Conservation (phyloP, 1,140 invertebrate genomes). For the Papilio helenus region DNA sequence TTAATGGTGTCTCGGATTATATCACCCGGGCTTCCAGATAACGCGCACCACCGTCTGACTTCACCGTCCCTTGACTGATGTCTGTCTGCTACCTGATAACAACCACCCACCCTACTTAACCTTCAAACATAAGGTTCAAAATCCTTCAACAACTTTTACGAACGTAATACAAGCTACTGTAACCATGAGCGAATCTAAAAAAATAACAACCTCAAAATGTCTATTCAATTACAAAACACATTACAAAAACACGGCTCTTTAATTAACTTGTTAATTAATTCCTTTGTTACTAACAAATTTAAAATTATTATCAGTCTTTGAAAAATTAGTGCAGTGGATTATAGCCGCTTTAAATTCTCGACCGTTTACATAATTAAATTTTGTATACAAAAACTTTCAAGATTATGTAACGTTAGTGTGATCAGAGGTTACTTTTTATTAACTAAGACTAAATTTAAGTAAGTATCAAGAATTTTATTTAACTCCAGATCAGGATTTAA, state of each 20-base stretch:
- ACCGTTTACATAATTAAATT: slow-evolving; percentile 14
- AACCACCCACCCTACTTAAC: slow-evolving; percentile 46
- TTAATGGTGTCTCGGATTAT: slow-evolving; percentile 79
- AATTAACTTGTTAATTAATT: slow-evolving; percentile 39
- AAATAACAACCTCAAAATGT: slow-evolving; percentile 23
- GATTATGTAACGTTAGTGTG: background rate
- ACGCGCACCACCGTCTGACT: slow-evolving; percentile 63
- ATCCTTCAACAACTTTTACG: slow-evolving; percentile 35
- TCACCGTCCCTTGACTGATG: slow-evolving; percentile 67
- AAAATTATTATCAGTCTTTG: slow-evolving; percentile 29
- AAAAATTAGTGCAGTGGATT: slow-evolving; percentile 18
- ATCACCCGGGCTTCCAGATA: slow-evolving; percentile 65
- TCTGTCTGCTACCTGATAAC: slow-evolving; percentile 67
- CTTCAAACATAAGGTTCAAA: slow-evolving; percentile 49
- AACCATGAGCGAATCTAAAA: slow-evolving; percentile 27
- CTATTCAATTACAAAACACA: slow-evolving; percentile 30
- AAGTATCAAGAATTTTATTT: no score
- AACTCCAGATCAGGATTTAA: no score
- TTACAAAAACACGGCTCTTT: slow-evolving; percentile 35
- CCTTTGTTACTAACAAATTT: slow-evolving; percentile 31
- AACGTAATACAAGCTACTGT: slow-evolving; percentile 32
- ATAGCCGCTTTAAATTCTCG: background rate
- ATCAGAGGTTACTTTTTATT: background rate
- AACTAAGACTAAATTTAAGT: no score
- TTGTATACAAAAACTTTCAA: background rate